Percentiles rank a stretch among this genome's conserved stretches.
Conservation (phyloP, 2,888 invertebrate genomes). For the Leptinotarsa tumamoca region DNA sequence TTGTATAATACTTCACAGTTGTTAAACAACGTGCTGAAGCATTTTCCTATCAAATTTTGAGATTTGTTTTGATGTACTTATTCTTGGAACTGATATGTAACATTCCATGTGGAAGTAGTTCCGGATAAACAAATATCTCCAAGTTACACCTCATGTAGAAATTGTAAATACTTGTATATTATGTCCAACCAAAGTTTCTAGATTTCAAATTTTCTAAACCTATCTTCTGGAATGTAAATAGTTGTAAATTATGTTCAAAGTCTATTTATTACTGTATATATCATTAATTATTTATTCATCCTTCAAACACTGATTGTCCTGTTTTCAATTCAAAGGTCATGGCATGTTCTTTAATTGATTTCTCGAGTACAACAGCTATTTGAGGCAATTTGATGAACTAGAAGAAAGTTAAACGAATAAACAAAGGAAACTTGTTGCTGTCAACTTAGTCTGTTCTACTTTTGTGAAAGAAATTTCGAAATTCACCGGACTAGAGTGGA, state of each 20-base stretch:
- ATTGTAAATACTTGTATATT: conserved; percentile 49
- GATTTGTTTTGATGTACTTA: background rate
- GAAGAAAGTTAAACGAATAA: no score
- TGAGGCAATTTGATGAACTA: no score
- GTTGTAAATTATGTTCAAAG: conserved; percentile 55
- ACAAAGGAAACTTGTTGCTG: no score
- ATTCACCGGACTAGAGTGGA: no score
- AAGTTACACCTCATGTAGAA: conserved; percentile 30
- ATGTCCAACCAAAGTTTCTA: conserved; percentile 62
- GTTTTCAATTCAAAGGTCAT: conserved; percentile 28
- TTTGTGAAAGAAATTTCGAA: no score
- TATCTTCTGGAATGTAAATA: conserved; percentile 52
- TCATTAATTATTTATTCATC: conserved; percentile 51
- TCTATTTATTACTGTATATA: conserved; percentile 58
- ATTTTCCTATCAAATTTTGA: background rate
- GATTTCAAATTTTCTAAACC: conserved; percentile 51
- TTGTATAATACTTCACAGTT: background rate
- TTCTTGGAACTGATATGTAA: background rate
- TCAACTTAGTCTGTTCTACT: no score
- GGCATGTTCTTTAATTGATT: conserved; percentile 6
- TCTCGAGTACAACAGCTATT: background rate
- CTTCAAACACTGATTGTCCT: conserved; percentile 53
- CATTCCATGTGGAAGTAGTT: conserved; percentile 1
- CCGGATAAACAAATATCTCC: background rate
- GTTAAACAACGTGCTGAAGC: background rate